Evolutionary conservation across 2,113 vertebrate genomes (phyloP).

Genomic region (Mobula birostris): DNA sequence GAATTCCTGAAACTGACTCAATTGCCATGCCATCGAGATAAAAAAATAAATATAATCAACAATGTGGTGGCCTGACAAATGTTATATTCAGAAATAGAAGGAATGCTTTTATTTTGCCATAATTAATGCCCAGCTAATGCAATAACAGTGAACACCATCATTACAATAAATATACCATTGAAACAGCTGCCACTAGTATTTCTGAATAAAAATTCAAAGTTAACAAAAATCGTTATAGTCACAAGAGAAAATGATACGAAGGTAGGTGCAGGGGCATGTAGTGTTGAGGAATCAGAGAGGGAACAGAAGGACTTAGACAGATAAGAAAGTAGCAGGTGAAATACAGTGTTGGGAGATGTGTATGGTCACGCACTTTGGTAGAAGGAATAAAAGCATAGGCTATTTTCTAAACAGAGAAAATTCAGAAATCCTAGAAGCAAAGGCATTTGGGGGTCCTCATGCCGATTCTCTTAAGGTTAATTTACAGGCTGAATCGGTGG

Average conservation of each 20-base stretch:
- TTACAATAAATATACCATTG: not conserved
- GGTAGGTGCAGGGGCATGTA: no score
- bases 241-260: not conserved
- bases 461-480: no score
- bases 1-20: not conserved
- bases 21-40: not conserved
- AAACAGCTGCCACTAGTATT: not conserved
- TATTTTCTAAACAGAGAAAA: no score
- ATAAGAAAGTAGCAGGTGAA: no score
- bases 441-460: no score
- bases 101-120: not conserved
- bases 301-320: no score
- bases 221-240: not conserved
- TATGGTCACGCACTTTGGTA: no score
- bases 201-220: not conserved
- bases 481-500: no score
- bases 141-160: not conserved
- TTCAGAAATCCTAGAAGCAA: no score
- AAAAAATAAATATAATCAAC: not conserved
- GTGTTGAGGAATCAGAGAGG: no score
- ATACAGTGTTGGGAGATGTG: no score
- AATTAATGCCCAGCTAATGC: not conserved
- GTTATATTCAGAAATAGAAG: not conserved
- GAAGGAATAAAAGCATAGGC: no score
- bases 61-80: not conserved